Evolutionary conservation across 2,113 vertebrate species (phyloP).

Genomic region (Gallinago undulata): DNA sequence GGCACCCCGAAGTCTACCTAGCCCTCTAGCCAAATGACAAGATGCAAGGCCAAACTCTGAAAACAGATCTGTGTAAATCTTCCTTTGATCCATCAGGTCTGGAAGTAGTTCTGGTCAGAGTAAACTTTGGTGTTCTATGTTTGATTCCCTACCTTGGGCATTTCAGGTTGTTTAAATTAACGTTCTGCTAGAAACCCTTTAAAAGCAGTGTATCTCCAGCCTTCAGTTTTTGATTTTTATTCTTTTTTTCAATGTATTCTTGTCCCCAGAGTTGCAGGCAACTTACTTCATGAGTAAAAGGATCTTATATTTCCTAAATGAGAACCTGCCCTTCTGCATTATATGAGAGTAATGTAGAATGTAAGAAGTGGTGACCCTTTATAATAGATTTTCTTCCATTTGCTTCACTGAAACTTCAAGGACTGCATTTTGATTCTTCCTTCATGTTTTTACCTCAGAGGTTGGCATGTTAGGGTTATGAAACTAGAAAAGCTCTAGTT

Average conservation of each 20-base stretch:
- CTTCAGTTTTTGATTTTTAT: background rate
- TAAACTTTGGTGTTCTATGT: rapidly evolving
- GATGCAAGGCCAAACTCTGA: background rate
- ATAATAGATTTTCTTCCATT: background rate
- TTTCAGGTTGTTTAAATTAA: background rate
- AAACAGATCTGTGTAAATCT: background rate
- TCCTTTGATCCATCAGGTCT: background rate
- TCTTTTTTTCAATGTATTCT: background rate
- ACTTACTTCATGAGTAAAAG: background rate
- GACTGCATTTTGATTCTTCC: background rate
- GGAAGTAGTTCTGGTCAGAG: background rate
- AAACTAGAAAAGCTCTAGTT: background rate
- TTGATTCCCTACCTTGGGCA: background rate
- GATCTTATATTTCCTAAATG: background rate
- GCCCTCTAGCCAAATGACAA: background rate
- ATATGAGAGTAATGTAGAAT: background rate
- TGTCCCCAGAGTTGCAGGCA: background rate
- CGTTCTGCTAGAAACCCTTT: background rate
- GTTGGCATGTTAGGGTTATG: background rate
- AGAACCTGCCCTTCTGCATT: background rate
- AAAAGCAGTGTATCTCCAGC: background rate
- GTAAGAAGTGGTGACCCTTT: background rate
- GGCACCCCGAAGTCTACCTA: background rate
- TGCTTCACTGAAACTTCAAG: background rate
- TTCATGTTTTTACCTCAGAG: background rate